Evolutionary conservation across 2,797 vertebrate genomes (phyloP).

Genomic region (Sibirionetta formosa): DNA sequence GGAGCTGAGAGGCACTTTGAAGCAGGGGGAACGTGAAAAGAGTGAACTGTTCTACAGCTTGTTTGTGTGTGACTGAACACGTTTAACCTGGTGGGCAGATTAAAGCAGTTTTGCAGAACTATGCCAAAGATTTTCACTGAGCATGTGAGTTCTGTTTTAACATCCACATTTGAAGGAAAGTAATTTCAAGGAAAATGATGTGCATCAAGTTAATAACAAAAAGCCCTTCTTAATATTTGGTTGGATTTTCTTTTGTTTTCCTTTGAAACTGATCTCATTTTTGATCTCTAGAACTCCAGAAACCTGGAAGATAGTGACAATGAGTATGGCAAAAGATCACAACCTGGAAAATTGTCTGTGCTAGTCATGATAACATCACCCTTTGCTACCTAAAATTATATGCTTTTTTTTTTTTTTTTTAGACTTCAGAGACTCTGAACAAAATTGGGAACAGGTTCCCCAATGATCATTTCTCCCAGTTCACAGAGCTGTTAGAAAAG

Average conservation of each 20-base stretch:
- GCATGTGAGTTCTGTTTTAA: not conserved
- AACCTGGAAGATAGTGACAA: not conserved
- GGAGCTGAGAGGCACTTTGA: not conserved
- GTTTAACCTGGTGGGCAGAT: not conserved
- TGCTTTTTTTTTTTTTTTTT: not conserved
- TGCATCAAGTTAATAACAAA: not conserved
- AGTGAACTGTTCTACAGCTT: not conserved
- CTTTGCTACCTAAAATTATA: not conserved
- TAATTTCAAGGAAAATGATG: not conserved
- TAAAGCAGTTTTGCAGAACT: not conserved
- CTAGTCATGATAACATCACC: not conserved
- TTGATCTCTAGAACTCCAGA: not conserved
- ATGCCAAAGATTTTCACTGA: not conserved
- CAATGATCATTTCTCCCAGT: not conserved
- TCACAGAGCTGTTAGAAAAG: not conserved
- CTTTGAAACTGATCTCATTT: not conserved
- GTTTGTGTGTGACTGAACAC: not conserved
- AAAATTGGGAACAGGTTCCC: not conserved
- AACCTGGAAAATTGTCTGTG: not conserved
- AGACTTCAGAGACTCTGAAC: not conserved
- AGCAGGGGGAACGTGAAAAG: not conserved
- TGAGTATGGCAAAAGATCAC: not conserved
- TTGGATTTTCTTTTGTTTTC: not conserved
- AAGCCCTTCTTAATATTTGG: not conserved
- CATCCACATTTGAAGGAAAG: not conserved